These are phyloP conservation scores for Brachionus sp. DNA, from an alignment of 1,140 invertebrate genomes.

Conservation along the genomic window DNA sequence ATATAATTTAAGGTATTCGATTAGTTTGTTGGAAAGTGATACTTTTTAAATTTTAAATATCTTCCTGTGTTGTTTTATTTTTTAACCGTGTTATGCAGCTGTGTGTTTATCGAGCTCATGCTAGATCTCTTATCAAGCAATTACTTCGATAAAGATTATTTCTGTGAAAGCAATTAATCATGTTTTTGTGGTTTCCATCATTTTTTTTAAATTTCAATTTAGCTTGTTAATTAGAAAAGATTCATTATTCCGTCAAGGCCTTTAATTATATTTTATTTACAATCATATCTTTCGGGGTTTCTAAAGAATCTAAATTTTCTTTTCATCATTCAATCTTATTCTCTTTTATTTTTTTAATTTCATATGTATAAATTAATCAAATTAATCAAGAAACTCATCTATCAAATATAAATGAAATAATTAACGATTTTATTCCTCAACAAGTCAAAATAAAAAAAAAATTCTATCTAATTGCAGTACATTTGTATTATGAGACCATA, in stretches of 20 bases:
- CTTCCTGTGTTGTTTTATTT: neutral
- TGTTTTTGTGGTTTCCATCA: neutral
- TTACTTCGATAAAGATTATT: neutral
- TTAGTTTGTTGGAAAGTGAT: neutral
- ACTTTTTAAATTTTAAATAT: neutral
- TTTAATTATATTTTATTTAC: neutral
- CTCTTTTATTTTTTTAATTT: neutral
- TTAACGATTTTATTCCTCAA: neutral
- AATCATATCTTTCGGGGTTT: neutral
- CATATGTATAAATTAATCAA: neutral
- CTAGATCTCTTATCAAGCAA: neutral
- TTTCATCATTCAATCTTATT: neutral
- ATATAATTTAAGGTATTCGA: neutral
- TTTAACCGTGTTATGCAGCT: neutral
- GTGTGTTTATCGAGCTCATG: neutral
- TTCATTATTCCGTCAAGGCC: slow-evolving; percentile 12
- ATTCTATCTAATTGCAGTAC: neutral
- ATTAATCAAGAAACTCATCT: slow-evolving; percentile 8
- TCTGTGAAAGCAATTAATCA: slow-evolving; percentile 28
- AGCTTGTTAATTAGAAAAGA: neutral
- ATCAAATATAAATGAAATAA: neutral
- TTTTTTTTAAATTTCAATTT: neutral
- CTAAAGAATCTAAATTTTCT: neutral
- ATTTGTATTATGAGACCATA: too few relatives aligned
- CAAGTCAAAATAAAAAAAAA: neutral